Conservation (phyloP, 1,140 invertebrate species). For the Meloidogyne chitwoodi region DNA sequence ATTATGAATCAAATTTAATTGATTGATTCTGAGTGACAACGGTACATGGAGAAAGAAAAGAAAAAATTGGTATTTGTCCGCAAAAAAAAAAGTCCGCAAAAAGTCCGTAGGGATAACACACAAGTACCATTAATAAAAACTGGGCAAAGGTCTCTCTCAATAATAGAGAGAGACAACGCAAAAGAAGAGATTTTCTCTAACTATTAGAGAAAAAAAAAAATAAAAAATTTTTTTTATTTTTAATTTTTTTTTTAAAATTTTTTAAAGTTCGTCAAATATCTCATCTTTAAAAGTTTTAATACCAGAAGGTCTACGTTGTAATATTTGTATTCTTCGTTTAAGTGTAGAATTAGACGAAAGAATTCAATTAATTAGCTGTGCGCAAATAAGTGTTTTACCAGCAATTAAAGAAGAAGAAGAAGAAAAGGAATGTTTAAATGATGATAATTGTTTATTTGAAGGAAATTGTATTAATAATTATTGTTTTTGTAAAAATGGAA, state of each 20-base stretch:
- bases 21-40: no score
- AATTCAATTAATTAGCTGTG: constrained; percentile 41
- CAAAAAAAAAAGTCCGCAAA: no score
- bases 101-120: no score
- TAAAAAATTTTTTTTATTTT: no score
- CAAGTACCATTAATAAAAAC: no score
- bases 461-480: constrained; percentile 9
- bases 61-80: no score
- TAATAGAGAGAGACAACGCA: no score
- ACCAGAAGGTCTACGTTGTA: constrained; percentile 37
- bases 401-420: neutral
- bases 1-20: no score
- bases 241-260: neutral
- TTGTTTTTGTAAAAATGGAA: constrained; percentile 19
- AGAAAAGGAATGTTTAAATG: neutral
- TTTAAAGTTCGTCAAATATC: constrained; percentile 9
- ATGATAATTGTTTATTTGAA: constrained; percentile 20
- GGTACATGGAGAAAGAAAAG: no score
- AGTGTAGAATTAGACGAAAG: constrained; percentile 37
- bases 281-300: constrained; percentile 17
- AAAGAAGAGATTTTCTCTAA: neutral
- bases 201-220: neutral
- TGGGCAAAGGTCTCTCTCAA: no score
- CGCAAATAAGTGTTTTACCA: constrained; percentile 35
- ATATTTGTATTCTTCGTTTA: constrained; percentile 37